phyloP scores from a whole-genome alignment of 2,797 vertebrate species.

The Nannoperca obscura region DNA sequence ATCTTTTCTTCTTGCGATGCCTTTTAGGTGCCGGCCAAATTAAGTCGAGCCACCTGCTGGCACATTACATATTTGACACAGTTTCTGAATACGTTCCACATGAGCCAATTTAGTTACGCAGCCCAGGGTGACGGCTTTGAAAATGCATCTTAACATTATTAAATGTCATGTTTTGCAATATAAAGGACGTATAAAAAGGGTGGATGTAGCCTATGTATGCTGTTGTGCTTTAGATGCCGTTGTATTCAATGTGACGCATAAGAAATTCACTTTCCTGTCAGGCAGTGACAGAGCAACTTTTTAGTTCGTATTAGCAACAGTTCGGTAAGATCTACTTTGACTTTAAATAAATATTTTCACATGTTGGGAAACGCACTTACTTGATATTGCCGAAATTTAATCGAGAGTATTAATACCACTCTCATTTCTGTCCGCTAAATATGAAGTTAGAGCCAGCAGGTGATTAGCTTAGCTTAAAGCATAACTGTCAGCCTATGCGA shows the following conservation, averaged over 20 bases:
- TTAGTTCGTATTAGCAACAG: background rate
- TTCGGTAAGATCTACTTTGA: background rate
- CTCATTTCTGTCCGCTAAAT: background rate
- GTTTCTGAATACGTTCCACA: slow-evolving; percentile 30
- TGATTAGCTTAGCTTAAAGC: background rate
- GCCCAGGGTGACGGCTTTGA: slow-evolving; percentile 16
- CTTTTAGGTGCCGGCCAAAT: slow-evolving; percentile 42
- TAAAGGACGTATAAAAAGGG: slow-evolving; percentile 3
- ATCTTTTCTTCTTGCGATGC: slow-evolving; percentile 28
- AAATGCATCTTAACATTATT: slow-evolving; percentile 23
- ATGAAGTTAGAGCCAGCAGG: background rate
- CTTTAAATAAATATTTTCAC: background rate
- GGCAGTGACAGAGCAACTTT: background rate
- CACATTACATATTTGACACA: slow-evolving; percentile 48
- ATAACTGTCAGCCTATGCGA: too few relatives aligned
- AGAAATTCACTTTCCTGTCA: background rate
- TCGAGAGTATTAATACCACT: background rate
- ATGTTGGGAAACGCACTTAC: background rate
- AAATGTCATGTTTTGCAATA: slow-evolving; percentile 45
- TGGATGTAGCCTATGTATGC: background rate
- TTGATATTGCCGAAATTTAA: background rate
- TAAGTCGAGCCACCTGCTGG: slow-evolving; percentile 32
- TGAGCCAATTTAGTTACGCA: slow-evolving; percentile 33
- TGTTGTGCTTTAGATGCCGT: background rate
- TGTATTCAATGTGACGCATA: background rate